These are phyloP conservation scores for Bombus affinis DNA, from an alignment of 1,140 invertebrate species.

Conservation along the genomic window DNA sequence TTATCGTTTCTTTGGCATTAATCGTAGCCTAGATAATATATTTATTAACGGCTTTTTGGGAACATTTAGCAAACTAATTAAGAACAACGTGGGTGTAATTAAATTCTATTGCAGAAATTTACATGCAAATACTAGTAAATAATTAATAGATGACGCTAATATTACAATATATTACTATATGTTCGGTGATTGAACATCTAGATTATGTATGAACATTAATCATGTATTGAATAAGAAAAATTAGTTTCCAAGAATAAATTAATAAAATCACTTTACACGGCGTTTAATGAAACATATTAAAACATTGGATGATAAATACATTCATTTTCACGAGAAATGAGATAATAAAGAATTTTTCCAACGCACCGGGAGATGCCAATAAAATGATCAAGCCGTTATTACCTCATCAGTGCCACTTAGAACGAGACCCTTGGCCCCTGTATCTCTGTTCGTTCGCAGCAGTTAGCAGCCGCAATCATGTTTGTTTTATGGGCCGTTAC, in stretches of 20 bases:
- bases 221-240: no score
- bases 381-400: conserved; percentile 48
- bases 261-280: neutral
- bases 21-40: neutral
- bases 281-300: neutral
- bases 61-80: no score
- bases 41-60: no score
- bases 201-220: neutral
- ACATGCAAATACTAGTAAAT: neutral
- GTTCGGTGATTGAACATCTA: no score
- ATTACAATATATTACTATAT: neutral
- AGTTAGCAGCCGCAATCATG: conserved; percentile 76
- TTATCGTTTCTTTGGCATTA: neutral
- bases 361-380: conserved; percentile 18
- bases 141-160: neutral
- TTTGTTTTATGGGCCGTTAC: conserved; percentile 81
- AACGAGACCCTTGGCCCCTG: conserved; percentile 45
- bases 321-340: neutral
- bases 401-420: conserved; percentile 35
- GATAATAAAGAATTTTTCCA: conserved; percentile 21
- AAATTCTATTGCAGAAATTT: neutral
- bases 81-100: neutral
- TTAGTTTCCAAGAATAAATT: neutral
- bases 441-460: conserved; percentile 41
- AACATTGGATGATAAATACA: neutral